Percentiles rank a stretch among this genome's conserved stretches.
These are phyloP conservation scores for Heliconius sara DNA, from an alignment of 2,888 invertebrate genomes.

Conservation along the genomic window DNA sequence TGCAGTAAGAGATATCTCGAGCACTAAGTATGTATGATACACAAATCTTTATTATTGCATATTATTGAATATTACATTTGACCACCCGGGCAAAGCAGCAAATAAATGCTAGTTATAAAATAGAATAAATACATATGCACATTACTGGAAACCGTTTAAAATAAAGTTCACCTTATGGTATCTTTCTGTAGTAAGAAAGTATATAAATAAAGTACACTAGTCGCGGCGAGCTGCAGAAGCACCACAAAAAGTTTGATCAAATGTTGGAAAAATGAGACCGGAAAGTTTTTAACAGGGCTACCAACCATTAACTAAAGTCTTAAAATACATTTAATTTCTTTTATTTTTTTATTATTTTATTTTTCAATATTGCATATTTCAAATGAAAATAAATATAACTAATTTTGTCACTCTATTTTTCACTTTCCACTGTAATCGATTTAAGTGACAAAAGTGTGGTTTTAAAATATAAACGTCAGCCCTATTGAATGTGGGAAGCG, in stretches of 20 bases:
- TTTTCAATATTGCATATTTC: not conserved
- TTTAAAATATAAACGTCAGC: conserved; percentile 20
- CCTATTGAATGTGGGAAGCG: conserved; percentile 25
- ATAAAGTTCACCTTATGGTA: not conserved
- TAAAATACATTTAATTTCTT: not conserved
- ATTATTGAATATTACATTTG: too few relatives aligned
- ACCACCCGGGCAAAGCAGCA: too few relatives aligned
- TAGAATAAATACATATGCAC: not conserved
- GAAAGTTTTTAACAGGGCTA: conserved; percentile 24
- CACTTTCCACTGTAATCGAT: not conserved
- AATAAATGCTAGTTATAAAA: not conserved
- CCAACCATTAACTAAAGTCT: not conserved
- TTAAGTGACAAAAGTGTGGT: not conserved
- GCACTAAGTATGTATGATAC: too few relatives aligned
- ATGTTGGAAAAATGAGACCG: conserved; percentile 29
- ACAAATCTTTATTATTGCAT: too few relatives aligned
- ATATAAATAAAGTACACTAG: conserved; percentile 12
- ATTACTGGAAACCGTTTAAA: conserved; percentile 1
- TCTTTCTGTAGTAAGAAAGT: not conserved
- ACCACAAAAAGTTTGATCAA: conserved; percentile 29
- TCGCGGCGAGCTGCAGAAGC: conserved; percentile 25
- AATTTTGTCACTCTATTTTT: not conserved
- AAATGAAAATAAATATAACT: not conserved
- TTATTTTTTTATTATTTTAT: not conserved
- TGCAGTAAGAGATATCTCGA: too few relatives aligned